A percentile compares a stretch with the other conserved stretches of the same genome.
phyloP scores from a whole-genome alignment of 2,113 vertebrate species.

The Shinisaurus crocodilurus region DNA sequence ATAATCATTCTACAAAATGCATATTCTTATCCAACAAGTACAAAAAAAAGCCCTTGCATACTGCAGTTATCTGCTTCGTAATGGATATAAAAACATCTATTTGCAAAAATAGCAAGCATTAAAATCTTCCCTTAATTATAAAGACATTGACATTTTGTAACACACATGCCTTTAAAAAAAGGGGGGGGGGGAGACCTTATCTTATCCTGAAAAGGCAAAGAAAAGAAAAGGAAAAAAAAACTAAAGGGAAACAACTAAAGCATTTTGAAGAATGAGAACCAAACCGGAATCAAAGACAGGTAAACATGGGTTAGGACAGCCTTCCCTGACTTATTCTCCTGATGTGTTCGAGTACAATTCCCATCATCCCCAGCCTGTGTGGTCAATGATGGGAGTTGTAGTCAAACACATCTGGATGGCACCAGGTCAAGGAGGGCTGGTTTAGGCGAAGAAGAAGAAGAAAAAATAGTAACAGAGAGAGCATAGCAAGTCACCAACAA shows the following conservation, averaged over 20 bases:
- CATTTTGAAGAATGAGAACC: slow-evolving; percentile 41
- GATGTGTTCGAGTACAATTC: not conserved
- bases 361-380: not conserved
- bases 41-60: slow-evolving; percentile 28
- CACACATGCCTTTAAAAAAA: not conserved
- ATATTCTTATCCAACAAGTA: slow-evolving; percentile 39
- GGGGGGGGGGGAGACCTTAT: too few species aligned
- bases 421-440: not conserved
- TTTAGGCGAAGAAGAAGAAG: slow-evolving; percentile 23
- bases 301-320: slow-evolving; percentile 21
- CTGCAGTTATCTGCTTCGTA: slow-evolving; percentile 21
- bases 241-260: not conserved
- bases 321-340: not conserved
- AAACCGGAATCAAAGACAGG: slow-evolving; percentile 18
- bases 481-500: slow-evolving; percentile 47
- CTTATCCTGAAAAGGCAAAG: slow-evolving; percentile 45
- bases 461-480: slow-evolving; percentile 11
- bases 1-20: slow-evolving; percentile 5
- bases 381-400: not conserved
- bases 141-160: not conserved
- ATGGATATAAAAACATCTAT: slow-evolving; percentile 7
- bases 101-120: slow-evolving; percentile 37
- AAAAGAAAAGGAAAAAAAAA: not conserved
- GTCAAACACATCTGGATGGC: not conserved
- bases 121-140: slow-evolving; percentile 18